Percentiles rank a stretch among this genome's conserved stretches.
phyloP scores from a whole-genome alignment of 1,140 invertebrate species.

The Magallana angulata region DNA sequence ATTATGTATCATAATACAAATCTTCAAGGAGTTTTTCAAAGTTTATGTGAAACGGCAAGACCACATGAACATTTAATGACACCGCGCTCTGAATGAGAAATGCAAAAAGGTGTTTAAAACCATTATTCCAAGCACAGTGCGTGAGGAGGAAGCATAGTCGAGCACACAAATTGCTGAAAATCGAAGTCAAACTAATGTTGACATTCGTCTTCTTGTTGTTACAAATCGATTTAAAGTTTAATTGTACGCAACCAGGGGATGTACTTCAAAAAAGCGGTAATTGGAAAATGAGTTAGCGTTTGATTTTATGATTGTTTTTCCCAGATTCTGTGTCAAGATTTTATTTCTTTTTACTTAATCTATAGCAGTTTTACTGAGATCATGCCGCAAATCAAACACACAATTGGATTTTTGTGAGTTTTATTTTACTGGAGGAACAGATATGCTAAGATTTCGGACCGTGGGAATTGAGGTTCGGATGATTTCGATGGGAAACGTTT shows the following conservation, averaged over 20 bases:
- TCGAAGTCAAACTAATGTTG: not conserved
- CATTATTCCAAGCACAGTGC: too few relatives aligned
- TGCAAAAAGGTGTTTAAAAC: too few relatives aligned
- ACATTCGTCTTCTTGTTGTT: not conserved
- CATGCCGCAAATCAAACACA: conserved; percentile 17
- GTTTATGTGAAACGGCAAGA: too few relatives aligned
- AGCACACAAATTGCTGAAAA: conserved; percentile 8
- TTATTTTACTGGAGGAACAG: conserved; percentile 29
- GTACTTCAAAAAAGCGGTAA: conserved; percentile 8
- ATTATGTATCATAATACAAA: too few relatives aligned
- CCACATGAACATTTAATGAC: too few relatives aligned
- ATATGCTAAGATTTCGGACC: conserved; percentile 26
- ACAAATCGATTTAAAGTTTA: conserved; percentile 22
- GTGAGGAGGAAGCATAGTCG: not conserved
- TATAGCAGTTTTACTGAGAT: conserved; percentile 20
- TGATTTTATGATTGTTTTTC: conserved; percentile 28
- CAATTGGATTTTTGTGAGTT: conserved; percentile 25
- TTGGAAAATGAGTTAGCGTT: conserved; percentile 31
- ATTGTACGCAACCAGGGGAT: not conserved
- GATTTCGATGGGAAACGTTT: conserved; percentile 24
- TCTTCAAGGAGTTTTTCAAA: too few relatives aligned
- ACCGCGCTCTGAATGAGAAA: too few relatives aligned
- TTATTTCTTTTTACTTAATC: conserved; percentile 29
- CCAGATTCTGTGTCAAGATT: conserved; percentile 32
- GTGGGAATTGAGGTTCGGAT: not conserved